Evolutionary conservation across 2,888 invertebrate species (phyloP).

Genomic region (Zygothrica quintamaculata): DNA sequence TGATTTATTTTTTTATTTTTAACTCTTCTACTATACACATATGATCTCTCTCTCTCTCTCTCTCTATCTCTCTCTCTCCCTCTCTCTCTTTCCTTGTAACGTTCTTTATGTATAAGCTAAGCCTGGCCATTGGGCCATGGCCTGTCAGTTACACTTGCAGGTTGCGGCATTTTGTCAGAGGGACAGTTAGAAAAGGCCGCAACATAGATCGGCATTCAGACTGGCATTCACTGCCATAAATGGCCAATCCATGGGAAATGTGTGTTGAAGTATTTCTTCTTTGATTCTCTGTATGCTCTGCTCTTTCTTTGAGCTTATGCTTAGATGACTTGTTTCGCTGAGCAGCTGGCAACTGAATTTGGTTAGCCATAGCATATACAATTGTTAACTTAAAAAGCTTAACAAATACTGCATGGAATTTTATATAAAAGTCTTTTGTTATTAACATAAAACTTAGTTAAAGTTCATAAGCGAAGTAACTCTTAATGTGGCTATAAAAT

Average conservation of each 20-base stretch:
- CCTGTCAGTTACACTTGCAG: constrained; percentile 77
- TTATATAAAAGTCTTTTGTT: too few species aligned
- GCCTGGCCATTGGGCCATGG: constrained; percentile 31
- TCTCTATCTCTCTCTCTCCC: background rate
- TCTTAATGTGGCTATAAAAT: constrained; percentile 39
- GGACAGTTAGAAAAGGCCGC: constrained; percentile 78
- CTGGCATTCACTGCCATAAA: constrained; percentile 67
- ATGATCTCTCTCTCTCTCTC: background rate
- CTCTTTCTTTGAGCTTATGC: too few species aligned
- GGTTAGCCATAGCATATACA: background rate
- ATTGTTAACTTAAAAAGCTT: background rate
- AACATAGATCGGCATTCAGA: constrained; percentile 53
- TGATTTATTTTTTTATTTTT: constrained; percentile 71
- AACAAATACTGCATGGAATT: too few species aligned
- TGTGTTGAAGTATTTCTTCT: constrained; percentile 59
- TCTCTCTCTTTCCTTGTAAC: too few species aligned
- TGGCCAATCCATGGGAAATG: constrained; percentile 74
- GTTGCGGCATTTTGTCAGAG: constrained; percentile 79
- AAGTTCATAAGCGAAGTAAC: background rate
- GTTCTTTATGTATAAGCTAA: too few species aligned
- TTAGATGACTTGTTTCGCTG: too few species aligned
- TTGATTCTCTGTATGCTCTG: constrained; percentile 3
- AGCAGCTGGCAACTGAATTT: too few species aligned
- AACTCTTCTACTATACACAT: background rate
- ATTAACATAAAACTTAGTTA: background rate